Base-by-base conservation (phyloP, 2,113 vertebrate species). In the Tachysurus vachellii region DNA sequence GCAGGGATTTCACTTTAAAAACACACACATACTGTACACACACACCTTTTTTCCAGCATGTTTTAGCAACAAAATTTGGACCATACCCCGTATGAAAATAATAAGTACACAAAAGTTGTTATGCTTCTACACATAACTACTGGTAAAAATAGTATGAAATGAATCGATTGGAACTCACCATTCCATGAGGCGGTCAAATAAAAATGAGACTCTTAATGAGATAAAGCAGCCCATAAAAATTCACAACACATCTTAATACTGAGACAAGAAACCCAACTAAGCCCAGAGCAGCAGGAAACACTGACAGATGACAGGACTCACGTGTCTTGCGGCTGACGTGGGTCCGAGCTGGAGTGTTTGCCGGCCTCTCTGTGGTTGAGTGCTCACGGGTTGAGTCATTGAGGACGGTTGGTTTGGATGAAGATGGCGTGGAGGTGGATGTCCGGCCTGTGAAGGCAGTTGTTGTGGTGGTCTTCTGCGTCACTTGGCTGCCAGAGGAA, bases 271-370 rank as follows among this genome's bases (percentile, higher is more conserved):
- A 42, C 44, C 36, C 9, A 23, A 44, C 3, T 26, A 71, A 1
- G 62, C 71, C 23, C 42, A 79, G 66, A 85, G 62, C 19, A 88
- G 80, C 85, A 71, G 62, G 26, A 76, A 81, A 4, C 10, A n/a
- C 57, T 47, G 4, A 84, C 11, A 57, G 79, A 82, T 54, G 57
- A 44, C 54, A 36, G 50, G 23, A 95, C 95, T 95, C 59, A 96
- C 95, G 93, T 94, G 94, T 94, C 92, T 95, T 96, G 80, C 89
- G 92, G 83, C 93, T 94, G 80, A 89, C 54, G 13, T 95, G 94
- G 8, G 90, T 91, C 0, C 91, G 93, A 0, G 93, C 90, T 53
- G 93, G 86, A 0, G 92, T 94, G 31, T 92, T 93, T 36, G 93
- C 89, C 17, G 84, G 86, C 44, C 89, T 87, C 92, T 94, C 92